Conservation (phyloP, 2,888 invertebrate species). For the Mimachlamys varia region DNA sequence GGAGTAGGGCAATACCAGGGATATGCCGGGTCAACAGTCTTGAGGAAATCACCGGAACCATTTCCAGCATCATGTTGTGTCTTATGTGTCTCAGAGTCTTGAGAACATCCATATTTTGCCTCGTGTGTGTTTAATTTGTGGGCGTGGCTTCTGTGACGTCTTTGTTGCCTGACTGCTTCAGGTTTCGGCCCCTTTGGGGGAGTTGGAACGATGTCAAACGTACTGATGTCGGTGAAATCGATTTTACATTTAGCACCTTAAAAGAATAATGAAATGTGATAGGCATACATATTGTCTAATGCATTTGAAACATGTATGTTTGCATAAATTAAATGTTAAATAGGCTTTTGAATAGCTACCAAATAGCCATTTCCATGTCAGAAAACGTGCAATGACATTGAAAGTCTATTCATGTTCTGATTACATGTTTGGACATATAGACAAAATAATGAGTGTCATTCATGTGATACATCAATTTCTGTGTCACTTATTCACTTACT, state of each 20-base stretch:
- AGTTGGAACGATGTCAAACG: background rate
- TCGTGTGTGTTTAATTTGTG: background rate
- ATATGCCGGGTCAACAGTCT: background rate
- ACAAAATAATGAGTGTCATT: background rate
- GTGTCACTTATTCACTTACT: background rate
- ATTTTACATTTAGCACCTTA: background rate
- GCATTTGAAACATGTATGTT: background rate
- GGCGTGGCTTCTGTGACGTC: background rate
- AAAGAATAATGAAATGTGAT: background rate
- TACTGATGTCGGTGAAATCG: background rate
- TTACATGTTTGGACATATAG: background rate
- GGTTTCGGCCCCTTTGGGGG: slow-evolving; percentile 15
- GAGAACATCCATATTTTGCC: background rate
- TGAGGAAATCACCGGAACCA: background rate
- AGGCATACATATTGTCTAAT: background rate
- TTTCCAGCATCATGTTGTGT: background rate
- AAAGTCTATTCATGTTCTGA: background rate
- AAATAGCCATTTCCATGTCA: too few species aligned
- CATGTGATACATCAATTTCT: background rate
- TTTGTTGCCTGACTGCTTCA: background rate
- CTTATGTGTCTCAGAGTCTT: background rate
- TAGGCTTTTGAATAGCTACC: too few species aligned
- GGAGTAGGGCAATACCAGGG: background rate
- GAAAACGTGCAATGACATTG: too few species aligned
- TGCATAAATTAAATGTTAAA: background rate